Evolutionary conservation across 2,888 invertebrate species (phyloP), one percentile per base, ranked within the genome.

Genomic region (Atrina japonica): DNA sequence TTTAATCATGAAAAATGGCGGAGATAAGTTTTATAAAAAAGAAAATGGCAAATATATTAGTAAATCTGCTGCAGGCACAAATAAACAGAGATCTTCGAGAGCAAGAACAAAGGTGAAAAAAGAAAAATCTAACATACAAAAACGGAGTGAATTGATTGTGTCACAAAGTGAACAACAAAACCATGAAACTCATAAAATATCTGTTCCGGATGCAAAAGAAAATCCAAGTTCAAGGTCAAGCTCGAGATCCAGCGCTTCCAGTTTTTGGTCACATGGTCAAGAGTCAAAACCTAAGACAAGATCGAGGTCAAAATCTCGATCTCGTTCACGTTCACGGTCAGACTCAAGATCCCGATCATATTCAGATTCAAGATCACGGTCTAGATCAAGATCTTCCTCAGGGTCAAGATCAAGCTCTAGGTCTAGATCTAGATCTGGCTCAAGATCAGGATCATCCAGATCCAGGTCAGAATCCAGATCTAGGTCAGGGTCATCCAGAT

Each of bases 391-490:
- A 11, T 61, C 60, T 16, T 18, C n/a, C 18, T 71, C 70, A 3
- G 55, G 56, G 35, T 71, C 70, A 27, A 52, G 58, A 21, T 66
- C 66, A n/a, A 45, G 45, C 5, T 59, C 67, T 9, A 16, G 40
- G 21, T 67, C 67, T 18, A 59, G 64, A 14, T 40, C 45, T 64
- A 49, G 56, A 25, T 70, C 72, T 29, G 21, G 49, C 5, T 65
- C 71, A 58, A 70, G 70, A n/a, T 75, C 77, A 35, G 55, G 73
- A 25, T 66, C 73, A 60, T 58, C 74, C 65, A 69, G 73, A 53
- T 75, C 77, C 66, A 70, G 72, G 58, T 72, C 50, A 58, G 18
- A 47, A 27, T 76, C 76, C 25, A 55, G 55, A 67, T 50, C 52
- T 60, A 49, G 49, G 40, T 50, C 52, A 67, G 18, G 35, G 40